phyloP scores from a whole-genome alignment of 2,797 vertebrate species.

The Cyclopterus lumpus region DNA sequence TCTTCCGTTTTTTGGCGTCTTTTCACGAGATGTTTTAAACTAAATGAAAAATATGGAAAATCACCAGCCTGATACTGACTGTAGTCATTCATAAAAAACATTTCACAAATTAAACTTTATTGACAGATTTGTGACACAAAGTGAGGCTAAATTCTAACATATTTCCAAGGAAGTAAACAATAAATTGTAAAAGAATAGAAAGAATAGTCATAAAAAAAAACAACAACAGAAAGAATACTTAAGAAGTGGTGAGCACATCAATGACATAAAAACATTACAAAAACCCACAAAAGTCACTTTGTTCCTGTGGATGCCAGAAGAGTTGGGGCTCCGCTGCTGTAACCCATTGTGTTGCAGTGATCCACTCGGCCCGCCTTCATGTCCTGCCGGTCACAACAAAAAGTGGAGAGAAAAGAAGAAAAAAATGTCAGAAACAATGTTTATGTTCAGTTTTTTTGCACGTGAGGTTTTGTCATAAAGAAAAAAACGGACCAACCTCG shows the following conservation, averaged over 20 bases:
- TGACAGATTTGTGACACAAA: neutral
- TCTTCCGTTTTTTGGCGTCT: neutral
- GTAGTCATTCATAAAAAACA: neutral
- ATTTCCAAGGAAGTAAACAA: neutral
- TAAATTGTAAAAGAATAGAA: neutral
- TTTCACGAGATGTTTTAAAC: neutral
- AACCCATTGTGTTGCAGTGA: slow-evolving; percentile 69
- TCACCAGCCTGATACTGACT: too few relatives aligned
- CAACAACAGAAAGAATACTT: neutral
- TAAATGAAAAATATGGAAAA: neutral
- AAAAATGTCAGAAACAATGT: neutral
- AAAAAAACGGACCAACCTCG: slow-evolving; percentile 57
- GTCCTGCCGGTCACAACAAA: slow-evolving; percentile 54
- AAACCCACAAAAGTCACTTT: neutral
- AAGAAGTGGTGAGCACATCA: neutral
- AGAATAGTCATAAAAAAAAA: neutral
- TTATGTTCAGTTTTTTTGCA: neutral
- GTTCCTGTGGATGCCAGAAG: slow-evolving; percentile 55
- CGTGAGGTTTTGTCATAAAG: neutral
- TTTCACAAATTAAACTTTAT: slow-evolving; percentile 26
- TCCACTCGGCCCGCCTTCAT: slow-evolving; percentile 58
- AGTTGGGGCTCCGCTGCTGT: slow-evolving; percentile 68
- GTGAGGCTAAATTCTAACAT: neutral
- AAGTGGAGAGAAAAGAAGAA: neutral
- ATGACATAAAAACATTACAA: neutral